Evolutionary conservation across 2,113 vertebrate species (phyloP).

Genomic region (Perccottus glenii): DNA sequence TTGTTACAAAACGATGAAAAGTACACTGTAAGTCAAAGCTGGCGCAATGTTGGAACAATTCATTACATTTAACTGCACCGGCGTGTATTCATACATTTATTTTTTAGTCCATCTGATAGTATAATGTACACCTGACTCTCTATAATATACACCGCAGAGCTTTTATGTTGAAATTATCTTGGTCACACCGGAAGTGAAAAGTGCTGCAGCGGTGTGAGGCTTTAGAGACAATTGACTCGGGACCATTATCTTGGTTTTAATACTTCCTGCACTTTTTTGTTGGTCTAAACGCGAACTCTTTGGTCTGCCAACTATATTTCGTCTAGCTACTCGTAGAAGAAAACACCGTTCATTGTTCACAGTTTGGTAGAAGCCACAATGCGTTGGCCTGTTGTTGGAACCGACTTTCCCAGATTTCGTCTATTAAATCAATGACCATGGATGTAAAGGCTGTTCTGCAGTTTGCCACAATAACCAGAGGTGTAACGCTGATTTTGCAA

Average conservation of each 20-base stretch:
- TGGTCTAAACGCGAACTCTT: not conserved
- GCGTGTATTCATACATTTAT: too few species aligned
- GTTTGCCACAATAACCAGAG: slow-evolving; percentile 84
- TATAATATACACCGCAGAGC: not conserved
- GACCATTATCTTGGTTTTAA: not conserved
- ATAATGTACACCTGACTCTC: too few species aligned
- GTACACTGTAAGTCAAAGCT: too few species aligned
- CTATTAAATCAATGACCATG: slow-evolving; percentile 62
- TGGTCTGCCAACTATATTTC: not conserved
- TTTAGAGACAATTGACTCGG: not conserved
- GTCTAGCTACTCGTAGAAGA: slow-evolving; percentile 7
- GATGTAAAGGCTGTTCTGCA: slow-evolving; percentile 77
- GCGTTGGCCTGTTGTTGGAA: slow-evolving; percentile 43
- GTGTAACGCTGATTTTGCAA: slow-evolving; percentile 87
- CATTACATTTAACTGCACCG: too few species aligned
- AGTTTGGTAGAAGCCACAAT: slow-evolving; percentile 35
- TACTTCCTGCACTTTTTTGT: not conserved
- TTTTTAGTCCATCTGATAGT: too few species aligned
- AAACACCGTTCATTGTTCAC: slow-evolving; percentile 5
- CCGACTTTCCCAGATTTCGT: slow-evolving; percentile 15
- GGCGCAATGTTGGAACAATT: too few species aligned
- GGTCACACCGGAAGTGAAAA: slow-evolving; percentile 58
- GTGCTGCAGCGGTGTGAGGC: slow-evolving; percentile 18
- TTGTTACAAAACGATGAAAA: too few species aligned
- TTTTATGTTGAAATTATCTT: slow-evolving; percentile 57